phyloP scores from a whole-genome alignment of 2,113 vertebrate species.

The Isurus oxyrinchus region DNA sequence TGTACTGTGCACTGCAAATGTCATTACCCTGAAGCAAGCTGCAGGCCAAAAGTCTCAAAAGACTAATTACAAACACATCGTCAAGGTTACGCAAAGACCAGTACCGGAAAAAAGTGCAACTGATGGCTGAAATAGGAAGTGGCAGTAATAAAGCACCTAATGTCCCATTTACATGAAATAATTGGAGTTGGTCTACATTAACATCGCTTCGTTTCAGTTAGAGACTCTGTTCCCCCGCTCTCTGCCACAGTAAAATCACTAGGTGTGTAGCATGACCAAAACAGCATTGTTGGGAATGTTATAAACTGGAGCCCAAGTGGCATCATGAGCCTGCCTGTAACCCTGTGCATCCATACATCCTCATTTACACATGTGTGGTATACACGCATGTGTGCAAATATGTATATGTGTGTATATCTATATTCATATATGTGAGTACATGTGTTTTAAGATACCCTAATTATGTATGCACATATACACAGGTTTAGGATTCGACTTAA shows the following conservation, averaged over 20 bases:
- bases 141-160: background rate
- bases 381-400: background rate
- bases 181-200: background rate
- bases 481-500: background rate
- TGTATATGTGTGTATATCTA: background rate
- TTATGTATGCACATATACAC: background rate
- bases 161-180: background rate
- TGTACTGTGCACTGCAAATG: background rate
- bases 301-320: background rate
- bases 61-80: slow-evolving; percentile 33
- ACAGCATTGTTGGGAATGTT: too few relatives aligned
- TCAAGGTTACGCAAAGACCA: slow-evolving; percentile 8
- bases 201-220: background rate
- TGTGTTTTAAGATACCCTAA: background rate
- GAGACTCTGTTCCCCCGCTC: background rate
- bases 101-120: background rate
- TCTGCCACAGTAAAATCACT: background rate
- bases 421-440: too few relatives aligned
- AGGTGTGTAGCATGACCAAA: too few relatives aligned
- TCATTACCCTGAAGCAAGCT: slow-evolving; percentile 33
- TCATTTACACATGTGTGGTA: background rate
- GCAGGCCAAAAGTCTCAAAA: slow-evolving; percentile 29
- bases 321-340: background rate
- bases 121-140: background rate
- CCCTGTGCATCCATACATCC: background rate